phyloP scores from a whole-genome alignment of 2,113 vertebrate genomes.

The Serinus canaria region DNA sequence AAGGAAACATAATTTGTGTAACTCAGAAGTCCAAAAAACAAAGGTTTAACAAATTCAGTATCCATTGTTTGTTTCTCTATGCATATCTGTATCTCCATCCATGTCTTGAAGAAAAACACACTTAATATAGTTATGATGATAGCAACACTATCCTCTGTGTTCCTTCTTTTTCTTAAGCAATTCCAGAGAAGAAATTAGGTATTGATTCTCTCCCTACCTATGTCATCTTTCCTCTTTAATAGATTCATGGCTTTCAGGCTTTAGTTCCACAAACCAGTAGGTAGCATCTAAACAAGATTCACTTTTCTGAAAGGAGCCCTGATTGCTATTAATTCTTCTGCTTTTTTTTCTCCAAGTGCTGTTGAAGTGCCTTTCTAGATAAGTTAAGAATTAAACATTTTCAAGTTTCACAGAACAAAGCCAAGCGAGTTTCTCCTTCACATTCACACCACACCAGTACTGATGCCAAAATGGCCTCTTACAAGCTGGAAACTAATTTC shows the following conservation, averaged over 20 bases:
- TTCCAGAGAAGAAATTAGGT: conserved; percentile 56
- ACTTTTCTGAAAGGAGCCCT: conserved; percentile 23
- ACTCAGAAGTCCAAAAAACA: background rate
- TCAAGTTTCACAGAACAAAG: background rate
- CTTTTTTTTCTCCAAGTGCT: background rate
- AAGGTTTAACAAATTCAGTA: background rate
- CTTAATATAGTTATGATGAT: background rate
- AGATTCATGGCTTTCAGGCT: conserved; percentile 31
- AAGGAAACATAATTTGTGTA: background rate
- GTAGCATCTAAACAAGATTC: conserved; percentile 44
- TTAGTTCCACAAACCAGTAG: conserved; percentile 34
- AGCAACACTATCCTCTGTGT: background rate
- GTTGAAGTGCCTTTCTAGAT: background rate
- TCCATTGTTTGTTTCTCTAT: background rate
- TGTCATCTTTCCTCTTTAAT: conserved; percentile 39
- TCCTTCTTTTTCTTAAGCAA: conserved; percentile 42
- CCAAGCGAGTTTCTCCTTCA: background rate
- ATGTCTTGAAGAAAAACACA: background rate
- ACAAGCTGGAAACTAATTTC: background rate
- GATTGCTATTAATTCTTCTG: conserved; percentile 29
- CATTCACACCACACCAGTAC: background rate
- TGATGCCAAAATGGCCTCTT: background rate
- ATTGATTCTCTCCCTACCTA: conserved; percentile 36
- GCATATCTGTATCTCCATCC: background rate
- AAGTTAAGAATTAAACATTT: background rate